Base-by-base conservation (phyloP, 2,797 vertebrate genomes). In the Anguilla obscura region DNA sequence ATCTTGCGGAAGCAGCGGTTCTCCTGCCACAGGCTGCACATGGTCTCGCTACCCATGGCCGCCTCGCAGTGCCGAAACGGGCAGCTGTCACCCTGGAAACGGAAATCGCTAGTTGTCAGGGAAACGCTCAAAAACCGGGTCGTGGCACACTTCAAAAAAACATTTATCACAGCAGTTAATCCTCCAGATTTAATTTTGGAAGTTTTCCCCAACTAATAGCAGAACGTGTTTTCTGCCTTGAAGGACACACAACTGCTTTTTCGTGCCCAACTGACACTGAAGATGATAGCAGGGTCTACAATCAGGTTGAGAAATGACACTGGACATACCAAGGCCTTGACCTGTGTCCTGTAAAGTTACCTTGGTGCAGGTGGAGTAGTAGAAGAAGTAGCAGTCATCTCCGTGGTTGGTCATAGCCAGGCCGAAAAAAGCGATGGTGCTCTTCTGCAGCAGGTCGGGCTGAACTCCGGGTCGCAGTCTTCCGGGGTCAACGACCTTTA, bases 351-450 rank as follows among this genome's bases (percentile, higher is more conserved):
- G 0, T 16, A 76, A 1, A 1, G 91, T 89, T 92, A 98, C 98
- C 97, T 99, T 99, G 82, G 94, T 92, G 91, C 98, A 99, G 0
- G 96, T 98, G 45, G 98, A 99, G 92, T 99, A 99, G 95, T 98
- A 99, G 91, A 93, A 99, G 93, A 99, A 99, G 94, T 98, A 99
- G 96, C 98, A 99, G 94, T 99, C 98, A 84, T 99, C 97, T 93
- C 98, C 97, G 94, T 97, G 94, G 92, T 96, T 97, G 91, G 96
- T 95, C 98, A 99, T 99, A 90, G 89, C 93, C 93, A 89, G 66
- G 89, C 90, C 89, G 90, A 90, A 87, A 56, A 40, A 40, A 69
- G 60, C 30, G 52, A 18, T 18, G 48, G 30, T 16, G 3, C 52
- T 83, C 45, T n/a, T 48, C 24, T 33, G 24, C 3, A 76, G 40